Percentiles rank a stretch among this genome's conserved stretches.
phyloP scores from a whole-genome alignment of 1,140 invertebrate species.

The Ceratina calcarata region DNA sequence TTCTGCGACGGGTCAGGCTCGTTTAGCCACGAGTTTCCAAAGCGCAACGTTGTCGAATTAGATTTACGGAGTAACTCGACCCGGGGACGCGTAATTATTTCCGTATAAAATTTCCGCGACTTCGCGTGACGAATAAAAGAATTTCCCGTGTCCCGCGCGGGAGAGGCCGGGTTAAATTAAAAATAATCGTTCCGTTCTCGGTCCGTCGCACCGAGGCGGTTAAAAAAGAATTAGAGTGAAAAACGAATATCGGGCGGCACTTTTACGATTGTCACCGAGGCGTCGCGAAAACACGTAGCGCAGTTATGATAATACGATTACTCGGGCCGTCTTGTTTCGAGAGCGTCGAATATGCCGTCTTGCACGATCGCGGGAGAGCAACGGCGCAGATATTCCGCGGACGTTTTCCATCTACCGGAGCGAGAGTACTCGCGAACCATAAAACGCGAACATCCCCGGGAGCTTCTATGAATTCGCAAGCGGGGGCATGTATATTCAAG shows the following conservation, averaged over 20 bases:
- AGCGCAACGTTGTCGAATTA: conserved; percentile 10
- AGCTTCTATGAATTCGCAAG: background rate
- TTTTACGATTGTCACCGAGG: background rate
- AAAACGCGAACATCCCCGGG: background rate
- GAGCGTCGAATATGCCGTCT: conserved; percentile 1
- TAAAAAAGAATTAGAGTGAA: background rate
- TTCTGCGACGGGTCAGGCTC: conserved; percentile 1
- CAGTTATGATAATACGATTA: conserved; percentile 32
- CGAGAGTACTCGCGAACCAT: background rate
- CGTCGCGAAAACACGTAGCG: background rate
- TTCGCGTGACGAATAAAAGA: background rate
- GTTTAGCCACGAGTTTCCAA: background rate
- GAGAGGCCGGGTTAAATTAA: conserved; percentile 15
- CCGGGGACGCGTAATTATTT: conserved; percentile 34
- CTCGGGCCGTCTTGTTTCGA: conserved; percentile 18
- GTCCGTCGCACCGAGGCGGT: background rate
- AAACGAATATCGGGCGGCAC: no score
- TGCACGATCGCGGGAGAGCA: background rate
- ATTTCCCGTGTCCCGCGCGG: background rate
- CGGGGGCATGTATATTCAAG: conserved; percentile 14
- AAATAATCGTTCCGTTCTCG: conserved; percentile 22
- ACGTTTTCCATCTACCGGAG: background rate
- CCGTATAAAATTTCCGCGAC: conserved; percentile 39
- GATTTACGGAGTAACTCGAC: conserved; percentile 16
- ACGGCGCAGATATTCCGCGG: background rate